Conservation (phyloP, 2,113 vertebrate species). For the Syngnathoides biaculeatus region DNA sequence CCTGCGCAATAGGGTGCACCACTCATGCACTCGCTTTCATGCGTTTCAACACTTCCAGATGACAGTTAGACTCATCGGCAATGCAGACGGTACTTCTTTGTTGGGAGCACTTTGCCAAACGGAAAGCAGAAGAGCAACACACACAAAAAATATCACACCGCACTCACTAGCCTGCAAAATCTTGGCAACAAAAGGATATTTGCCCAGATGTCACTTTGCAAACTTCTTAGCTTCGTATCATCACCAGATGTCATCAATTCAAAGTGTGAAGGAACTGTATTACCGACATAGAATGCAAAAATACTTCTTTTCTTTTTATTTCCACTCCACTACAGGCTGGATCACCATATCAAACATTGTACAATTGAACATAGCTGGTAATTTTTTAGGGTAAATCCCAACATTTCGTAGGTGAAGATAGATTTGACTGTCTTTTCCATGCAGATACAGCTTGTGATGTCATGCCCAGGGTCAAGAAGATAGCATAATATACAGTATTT, state of each 20-base stretch:
- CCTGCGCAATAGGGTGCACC: slow-evolving; percentile 11
- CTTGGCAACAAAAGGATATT: slow-evolving; percentile 34
- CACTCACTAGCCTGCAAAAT: slow-evolving; percentile 17
- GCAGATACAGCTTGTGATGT: no score
- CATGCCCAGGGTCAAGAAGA: no score
- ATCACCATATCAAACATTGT: slow-evolving; percentile 14
- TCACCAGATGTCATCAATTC: slow-evolving; percentile 21
- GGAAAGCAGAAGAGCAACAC: slow-evolving; percentile 19
- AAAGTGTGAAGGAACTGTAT: slow-evolving; percentile 20
- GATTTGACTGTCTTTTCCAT: no score
- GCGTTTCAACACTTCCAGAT: slow-evolving; percentile 27
- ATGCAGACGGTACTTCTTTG: slow-evolving; percentile 9
- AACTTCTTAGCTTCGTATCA: slow-evolving; percentile 30
- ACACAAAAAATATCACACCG: neutral
- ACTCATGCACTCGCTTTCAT: slow-evolving; percentile 21
- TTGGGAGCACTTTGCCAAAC: slow-evolving; percentile 16
- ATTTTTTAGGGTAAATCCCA: neutral
- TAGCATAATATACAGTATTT: no score
- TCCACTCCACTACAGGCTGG: neutral
- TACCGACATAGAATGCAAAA: slow-evolving; percentile 18
- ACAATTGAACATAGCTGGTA: neutral
- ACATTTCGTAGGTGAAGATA: no score
- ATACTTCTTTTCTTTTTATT: neutral
- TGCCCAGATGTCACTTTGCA: slow-evolving; percentile 43
- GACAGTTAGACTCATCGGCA: slow-evolving; percentile 15